Evolutionary conservation across 2,888 invertebrate genomes (phyloP).

Genomic region (Hedychridium roseum): DNA sequence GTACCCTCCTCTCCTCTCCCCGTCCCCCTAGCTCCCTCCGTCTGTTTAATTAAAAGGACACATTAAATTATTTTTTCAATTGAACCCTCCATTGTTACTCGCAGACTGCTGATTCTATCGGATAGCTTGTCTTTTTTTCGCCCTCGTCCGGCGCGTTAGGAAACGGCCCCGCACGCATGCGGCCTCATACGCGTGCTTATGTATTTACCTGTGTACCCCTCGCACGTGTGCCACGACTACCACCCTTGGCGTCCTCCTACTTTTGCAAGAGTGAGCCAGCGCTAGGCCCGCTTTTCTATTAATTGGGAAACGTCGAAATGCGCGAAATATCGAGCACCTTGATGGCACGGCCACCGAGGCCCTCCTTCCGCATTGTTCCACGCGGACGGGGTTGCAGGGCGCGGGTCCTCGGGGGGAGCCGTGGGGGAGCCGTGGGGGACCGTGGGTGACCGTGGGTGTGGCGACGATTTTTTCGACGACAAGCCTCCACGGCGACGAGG

Average conservation of each 20-base stretch:
- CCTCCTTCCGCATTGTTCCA: slow-evolving; percentile 33
- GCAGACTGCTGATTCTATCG: slow-evolving; percentile 62
- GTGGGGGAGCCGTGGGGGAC: slow-evolving; percentile 14
- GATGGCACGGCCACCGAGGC: slow-evolving; percentile 44
- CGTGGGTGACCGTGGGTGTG: slow-evolving; percentile 37
- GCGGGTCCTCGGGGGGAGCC: slow-evolving; percentile 2
- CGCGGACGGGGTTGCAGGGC: slow-evolving; percentile 21
- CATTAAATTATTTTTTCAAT: slow-evolving; percentile 64
- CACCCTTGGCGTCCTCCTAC: too few relatives aligned
- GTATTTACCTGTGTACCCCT: slow-evolving; percentile 19
- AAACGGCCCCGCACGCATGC: slow-evolving; percentile 2
- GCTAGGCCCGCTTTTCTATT: slow-evolving; percentile 42
- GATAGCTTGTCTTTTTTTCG: slow-evolving; percentile 49
- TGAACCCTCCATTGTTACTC: slow-evolving; percentile 62
- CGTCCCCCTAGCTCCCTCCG: slow-evolving; percentile 41
- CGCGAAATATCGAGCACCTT: slow-evolving; percentile 50
- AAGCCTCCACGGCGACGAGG: slow-evolving; percentile 39
- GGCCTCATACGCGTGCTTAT: slow-evolving; percentile 5
- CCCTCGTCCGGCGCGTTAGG: slow-evolving; percentile 17
- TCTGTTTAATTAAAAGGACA: slow-evolving; percentile 63
- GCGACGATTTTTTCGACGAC: slow-evolving; percentile 47
- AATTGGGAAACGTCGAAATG: slow-evolving; percentile 51
- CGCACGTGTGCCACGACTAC: too few relatives aligned
- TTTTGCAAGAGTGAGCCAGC: slow-evolving; percentile 23
- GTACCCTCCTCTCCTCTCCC: slow-evolving; percentile 40